Percentiles rank a stretch among this genome's conserved stretches.
phyloP scores from a whole-genome alignment of 2,797 vertebrate species.

The Phrynocephalus forsythii region DNA sequence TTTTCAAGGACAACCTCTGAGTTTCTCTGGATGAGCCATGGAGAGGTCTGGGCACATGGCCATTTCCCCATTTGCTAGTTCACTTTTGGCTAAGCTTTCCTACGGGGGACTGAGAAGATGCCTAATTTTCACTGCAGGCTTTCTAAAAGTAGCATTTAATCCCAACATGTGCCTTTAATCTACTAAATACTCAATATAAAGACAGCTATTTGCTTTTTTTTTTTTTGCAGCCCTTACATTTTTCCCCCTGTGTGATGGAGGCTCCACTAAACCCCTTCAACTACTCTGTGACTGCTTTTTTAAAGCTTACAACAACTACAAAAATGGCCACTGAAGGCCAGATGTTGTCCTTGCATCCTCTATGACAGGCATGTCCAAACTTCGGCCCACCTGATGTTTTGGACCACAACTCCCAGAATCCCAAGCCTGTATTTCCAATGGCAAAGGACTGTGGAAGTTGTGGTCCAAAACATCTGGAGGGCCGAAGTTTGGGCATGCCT shows the following conservation, averaged over 20 bases:
- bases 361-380: no score
- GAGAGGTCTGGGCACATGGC: slow-evolving; percentile 61
- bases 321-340: not conserved
- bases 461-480: no score
- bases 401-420: no score
- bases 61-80: slow-evolving; percentile 51
- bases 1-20: slow-evolving; percentile 57
- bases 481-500: no score
- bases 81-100: slow-evolving; percentile 63
- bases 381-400: no score
- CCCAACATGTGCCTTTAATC: not conserved
- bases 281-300: not conserved
- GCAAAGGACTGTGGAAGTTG: no score
- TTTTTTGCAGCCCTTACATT: not conserved
- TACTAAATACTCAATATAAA: slow-evolving; percentile 8
- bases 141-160: slow-evolving; percentile 51
- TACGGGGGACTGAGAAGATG: slow-evolving; percentile 38
- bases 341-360: not conserved
- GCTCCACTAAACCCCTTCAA: not conserved
- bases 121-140: slow-evolving; percentile 57
- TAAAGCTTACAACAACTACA: not conserved
- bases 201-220: not conserved
- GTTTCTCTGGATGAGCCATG: slow-evolving; percentile 32
- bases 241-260: not conserved
- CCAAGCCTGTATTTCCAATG: no score